phyloP scores from a whole-genome alignment of 2,888 invertebrate species.

The Caradrina clavipalpis region DNA sequence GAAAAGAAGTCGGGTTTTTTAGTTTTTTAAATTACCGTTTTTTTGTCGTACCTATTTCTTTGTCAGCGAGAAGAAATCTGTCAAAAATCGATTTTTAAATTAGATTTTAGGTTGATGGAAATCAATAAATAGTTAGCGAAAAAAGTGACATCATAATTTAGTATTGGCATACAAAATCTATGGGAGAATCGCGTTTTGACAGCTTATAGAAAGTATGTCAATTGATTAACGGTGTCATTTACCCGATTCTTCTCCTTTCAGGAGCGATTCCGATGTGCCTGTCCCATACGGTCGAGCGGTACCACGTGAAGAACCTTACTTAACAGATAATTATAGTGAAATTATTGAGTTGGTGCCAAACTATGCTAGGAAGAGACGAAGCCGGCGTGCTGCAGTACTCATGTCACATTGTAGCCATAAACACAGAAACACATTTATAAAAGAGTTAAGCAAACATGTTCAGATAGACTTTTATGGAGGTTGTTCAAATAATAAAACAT shows the following conservation, averaged over 20 bases:
- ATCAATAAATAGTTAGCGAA: too few relatives aligned
- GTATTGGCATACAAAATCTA: too few relatives aligned
- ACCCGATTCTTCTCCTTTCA: conserved; percentile 75
- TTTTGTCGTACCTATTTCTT: too few relatives aligned
- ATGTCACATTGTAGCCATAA: conserved; percentile 91
- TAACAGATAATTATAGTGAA: conserved; percentile 23
- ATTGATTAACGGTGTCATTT: too few relatives aligned
- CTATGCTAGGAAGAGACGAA: conserved; percentile 84
- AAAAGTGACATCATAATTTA: too few relatives aligned
- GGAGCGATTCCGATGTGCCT: conserved; percentile 92
- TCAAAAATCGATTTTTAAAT: too few relatives aligned
- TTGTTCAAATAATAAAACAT: conserved; percentile 82
- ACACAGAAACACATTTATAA: conserved; percentile 88
- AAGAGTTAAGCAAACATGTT: conserved; percentile 91
- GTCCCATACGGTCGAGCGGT: conserved; percentile 92
- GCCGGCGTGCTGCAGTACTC: conserved; percentile 88
- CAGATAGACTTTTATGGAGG: conserved; percentile 90
- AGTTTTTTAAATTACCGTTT: too few relatives aligned
- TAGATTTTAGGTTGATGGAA: too few relatives aligned
- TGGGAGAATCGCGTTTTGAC: too few relatives aligned
- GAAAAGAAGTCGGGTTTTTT: too few relatives aligned
- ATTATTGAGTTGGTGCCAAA: conserved; percentile 74
- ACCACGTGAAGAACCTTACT: conserved; percentile 63
- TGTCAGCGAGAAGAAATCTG: too few relatives aligned
- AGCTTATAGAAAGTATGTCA: too few relatives aligned